A percentile compares a stretch with the other conserved stretches of the same genome.
Evolutionary conservation across 2,113 vertebrate species (phyloP).

Genomic region (Hydropotes inermis): DNA sequence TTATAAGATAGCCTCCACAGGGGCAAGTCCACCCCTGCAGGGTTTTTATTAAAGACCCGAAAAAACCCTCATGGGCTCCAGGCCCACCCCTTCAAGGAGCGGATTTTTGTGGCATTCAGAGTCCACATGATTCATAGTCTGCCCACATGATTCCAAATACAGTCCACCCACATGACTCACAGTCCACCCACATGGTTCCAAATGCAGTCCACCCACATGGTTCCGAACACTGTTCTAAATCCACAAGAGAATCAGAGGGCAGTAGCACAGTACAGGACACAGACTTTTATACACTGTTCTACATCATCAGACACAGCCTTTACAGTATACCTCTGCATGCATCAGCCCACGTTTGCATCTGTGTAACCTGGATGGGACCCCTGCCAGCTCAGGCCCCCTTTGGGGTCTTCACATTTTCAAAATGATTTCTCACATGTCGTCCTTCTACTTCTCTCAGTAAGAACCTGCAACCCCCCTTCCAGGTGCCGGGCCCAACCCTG

Average conservation of each 20-base stretch:
- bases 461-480: background rate
- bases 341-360: background rate
- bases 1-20: background rate
- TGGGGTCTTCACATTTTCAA: background rate
- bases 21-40: background rate
- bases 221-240: background rate
- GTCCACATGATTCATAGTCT: background rate
- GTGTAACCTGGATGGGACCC: background rate
- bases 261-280: background rate
- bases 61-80: background rate
- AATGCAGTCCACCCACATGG: background rate
- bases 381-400: background rate
- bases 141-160: background rate
- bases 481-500: fast-evolving
- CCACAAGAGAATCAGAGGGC: background rate
- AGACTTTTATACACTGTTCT: background rate
- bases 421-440: background rate
- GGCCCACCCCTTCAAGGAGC: background rate
- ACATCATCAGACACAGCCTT: background rate
- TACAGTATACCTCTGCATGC: background rate
- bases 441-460: background rate
- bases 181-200: background rate
- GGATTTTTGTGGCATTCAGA: background rate
- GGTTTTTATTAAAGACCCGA: background rate
- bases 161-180: background rate